Percentiles rank a stretch among this genome's conserved stretches.
phyloP scores from a whole-genome alignment of 2,797 vertebrate species.

The Gambusia yucatana region DNA sequence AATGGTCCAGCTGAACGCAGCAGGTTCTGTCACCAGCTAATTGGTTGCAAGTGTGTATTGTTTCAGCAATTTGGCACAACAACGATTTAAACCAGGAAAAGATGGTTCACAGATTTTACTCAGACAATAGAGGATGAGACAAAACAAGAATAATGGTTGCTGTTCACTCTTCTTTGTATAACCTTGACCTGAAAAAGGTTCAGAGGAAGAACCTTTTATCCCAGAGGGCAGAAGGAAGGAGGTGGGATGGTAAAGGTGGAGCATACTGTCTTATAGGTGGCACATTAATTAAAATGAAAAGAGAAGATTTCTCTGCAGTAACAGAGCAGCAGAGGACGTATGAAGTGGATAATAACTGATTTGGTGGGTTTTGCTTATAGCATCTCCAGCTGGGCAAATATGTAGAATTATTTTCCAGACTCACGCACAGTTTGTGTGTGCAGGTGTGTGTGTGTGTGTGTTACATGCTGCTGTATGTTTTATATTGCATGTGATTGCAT shows the following conservation, averaged over 20 bases:
- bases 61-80: not conserved
- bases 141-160: not conserved
- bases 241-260: not conserved
- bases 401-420: not conserved
- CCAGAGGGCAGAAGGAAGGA: not conserved
- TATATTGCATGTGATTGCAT: not conserved
- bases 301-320: not conserved
- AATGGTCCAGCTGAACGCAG: not conserved
- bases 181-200: not conserved
- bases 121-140: not conserved
- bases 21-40: not conserved
- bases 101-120: not conserved
- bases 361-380: not conserved
- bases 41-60: not conserved
- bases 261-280: not conserved
- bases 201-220: not conserved
- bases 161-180: not conserved
- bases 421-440: not conserved
- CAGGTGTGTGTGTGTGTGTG: no score
- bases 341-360: not conserved
- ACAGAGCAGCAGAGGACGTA: not conserved
- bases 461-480: not conserved
- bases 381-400: not conserved
- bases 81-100: not conserved
- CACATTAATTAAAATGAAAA: conserved; percentile 1